Conservation (phyloP, 2,888 invertebrate species). For the Himalopsyche tibetana region DNA sequence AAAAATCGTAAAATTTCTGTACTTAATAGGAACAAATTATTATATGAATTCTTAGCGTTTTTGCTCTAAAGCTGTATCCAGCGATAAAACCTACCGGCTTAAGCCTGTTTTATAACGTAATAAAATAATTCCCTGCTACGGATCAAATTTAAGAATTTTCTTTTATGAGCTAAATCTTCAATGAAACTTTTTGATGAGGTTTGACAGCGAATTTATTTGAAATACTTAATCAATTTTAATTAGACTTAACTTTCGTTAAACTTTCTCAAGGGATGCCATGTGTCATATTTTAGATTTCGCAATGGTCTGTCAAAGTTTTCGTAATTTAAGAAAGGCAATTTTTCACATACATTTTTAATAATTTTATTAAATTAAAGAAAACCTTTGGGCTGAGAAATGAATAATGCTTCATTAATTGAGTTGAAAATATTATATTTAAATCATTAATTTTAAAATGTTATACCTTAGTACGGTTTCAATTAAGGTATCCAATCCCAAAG, state of each 20-base stretch:
- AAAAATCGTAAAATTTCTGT: background rate
- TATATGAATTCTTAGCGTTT: constrained; percentile 39
- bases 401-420: too few species aligned
- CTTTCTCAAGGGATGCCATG: constrained; percentile 4
- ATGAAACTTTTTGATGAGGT: constrained; percentile 40
- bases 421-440: too few species aligned
- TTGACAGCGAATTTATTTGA: constrained; percentile 46
- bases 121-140: constrained; percentile 22
- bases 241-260: constrained; percentile 12
- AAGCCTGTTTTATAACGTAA: constrained; percentile 32
- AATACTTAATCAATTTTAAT: constrained; percentile 47
- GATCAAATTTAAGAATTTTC: constrained; percentile 43
- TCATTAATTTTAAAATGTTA: too few species aligned
- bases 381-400: too few species aligned
- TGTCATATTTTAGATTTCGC: constrained; percentile 37
- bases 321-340: constrained; percentile 2
- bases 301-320: background rate
- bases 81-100: constrained; percentile 28
- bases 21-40: constrained; percentile 32
- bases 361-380: too few species aligned
- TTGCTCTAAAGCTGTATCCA: constrained; percentile 22
- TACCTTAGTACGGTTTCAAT: too few species aligned
- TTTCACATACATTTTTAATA: background rate
- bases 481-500: too few species aligned
- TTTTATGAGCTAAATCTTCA: constrained; percentile 43